Evolutionary conservation across 2,888 invertebrate genomes (phyloP), one percentile per base, ranked within the genome.

Genomic region (Seira sanloemensis): DNA sequence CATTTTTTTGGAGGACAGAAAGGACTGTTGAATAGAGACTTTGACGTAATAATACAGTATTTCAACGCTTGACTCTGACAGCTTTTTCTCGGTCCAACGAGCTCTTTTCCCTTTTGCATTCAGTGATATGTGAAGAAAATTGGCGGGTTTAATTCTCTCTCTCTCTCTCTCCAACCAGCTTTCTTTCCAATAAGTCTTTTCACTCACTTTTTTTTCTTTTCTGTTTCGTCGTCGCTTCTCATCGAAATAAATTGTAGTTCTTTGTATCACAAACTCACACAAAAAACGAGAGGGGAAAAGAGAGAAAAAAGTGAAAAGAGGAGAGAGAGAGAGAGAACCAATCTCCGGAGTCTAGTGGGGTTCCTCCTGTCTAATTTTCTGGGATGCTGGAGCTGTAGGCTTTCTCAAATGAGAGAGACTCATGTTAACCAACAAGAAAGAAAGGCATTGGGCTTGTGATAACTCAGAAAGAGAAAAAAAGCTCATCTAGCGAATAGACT

Each of bases 61-160:
- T 84, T 84, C 83, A 83, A 76, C 80, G 87, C 87, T 86, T 87
- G 85, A 87, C 86, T 87, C 86, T 87, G 87, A 88, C 88, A 88
- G 86, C 83, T 82, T 88, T 87, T 87, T 86, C 87, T 87, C 87
- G 87, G 87, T 85, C 87, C 82, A 88, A 84, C 85, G 86, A 87
- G 72, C 78, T 84, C 86, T 80, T 71, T 77, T 50, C 46, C 86
- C 86, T 86, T 88, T 86, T 73, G 72, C 80, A 83, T 86, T 73
- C 85, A 84, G 75, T 85, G 87, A 87, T 86, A 88, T 87, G 86
- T 88, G 87, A 87, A 88, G 87, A 87, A 88, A 88, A 88, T 87
- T 88, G 86, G 86, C 86, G 87, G 86, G 50, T 86, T 87, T 87
- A 86, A 86, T 87, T 87, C 86, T 78, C 78, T 58, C 27, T 78